phyloP scores from a whole-genome alignment of 2,113 vertebrate genomes.

The Siphamia tubifer region DNA sequence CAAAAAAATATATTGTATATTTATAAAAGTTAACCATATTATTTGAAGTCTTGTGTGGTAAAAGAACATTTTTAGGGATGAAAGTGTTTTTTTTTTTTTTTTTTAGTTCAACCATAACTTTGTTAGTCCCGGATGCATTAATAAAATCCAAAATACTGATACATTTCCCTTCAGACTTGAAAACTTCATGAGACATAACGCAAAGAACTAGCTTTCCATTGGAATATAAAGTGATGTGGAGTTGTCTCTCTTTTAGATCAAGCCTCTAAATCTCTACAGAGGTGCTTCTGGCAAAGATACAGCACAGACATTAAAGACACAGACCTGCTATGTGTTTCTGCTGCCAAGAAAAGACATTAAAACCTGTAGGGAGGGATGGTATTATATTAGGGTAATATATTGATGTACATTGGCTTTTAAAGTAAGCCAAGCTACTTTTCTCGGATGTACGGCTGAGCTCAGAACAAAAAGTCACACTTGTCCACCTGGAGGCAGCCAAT shows the following conservation, averaged over 20 bases:
- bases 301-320: background rate
- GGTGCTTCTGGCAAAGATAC: background rate
- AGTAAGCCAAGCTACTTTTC: background rate
- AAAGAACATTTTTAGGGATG: too few relatives aligned
- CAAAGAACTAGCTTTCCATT: background rate
- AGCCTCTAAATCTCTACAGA: background rate
- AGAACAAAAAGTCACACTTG: too few relatives aligned
- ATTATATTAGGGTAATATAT: background rate
- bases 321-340: background rate
- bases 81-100: too few relatives aligned
- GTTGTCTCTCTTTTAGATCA: background rate
- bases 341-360: background rate
- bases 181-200: background rate
- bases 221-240: background rate
- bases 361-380: background rate
- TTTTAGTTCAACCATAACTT: too few relatives aligned
- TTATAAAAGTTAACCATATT: too few relatives aligned
- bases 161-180: background rate
- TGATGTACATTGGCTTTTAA: background rate
- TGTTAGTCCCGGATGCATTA: too few relatives aligned
- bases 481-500: too few relatives aligned
- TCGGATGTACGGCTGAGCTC: too few relatives aligned
- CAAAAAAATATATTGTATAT: too few relatives aligned
- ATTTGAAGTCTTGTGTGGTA: too few relatives aligned
- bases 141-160: background rate